phyloP scores from a whole-genome alignment of 2,113 vertebrate genomes.

The Pterocles burchelli region DNA sequence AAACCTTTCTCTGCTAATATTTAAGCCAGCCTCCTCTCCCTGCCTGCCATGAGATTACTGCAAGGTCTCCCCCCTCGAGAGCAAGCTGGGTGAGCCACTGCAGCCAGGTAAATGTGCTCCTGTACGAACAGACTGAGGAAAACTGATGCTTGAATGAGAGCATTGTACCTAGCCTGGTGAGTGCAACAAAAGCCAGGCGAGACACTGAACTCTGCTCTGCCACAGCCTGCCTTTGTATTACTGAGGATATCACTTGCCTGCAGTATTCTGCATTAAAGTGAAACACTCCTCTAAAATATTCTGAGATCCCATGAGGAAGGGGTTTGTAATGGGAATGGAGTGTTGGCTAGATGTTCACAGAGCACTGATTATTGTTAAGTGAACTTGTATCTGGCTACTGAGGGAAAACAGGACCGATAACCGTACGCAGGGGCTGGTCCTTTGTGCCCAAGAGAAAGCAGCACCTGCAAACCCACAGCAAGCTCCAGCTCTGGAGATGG shows the following conservation, averaged over 20 bases:
- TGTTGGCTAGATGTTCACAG: not conserved
- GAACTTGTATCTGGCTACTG: not conserved
- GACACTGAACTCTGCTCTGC: not conserved
- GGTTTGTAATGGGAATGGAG: not conserved
- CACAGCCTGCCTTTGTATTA: not conserved
- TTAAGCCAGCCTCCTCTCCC: not conserved
- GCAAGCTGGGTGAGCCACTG: accelerated
- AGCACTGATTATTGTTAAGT: not conserved
- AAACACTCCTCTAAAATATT: not conserved
- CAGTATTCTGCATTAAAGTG: not conserved
- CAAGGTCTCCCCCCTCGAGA: not conserved
- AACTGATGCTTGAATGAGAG: not conserved
- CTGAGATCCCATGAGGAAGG: not conserved
- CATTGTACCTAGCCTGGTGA: not conserved
- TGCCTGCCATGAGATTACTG: not conserved
- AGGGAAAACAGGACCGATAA: not conserved
- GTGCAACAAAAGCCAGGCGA: not conserved
- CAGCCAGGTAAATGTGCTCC: not conserved
- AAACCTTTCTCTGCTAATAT: not conserved
- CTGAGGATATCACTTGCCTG: not conserved
- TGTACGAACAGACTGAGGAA: not conserved
- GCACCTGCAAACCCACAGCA: not conserved
- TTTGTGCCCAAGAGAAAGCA: not conserved
- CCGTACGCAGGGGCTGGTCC: not conserved
- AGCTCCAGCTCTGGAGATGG: not conserved